Percentiles rank a stretch among this genome's conserved stretches.
Evolutionary conservation across 2,113 vertebrate genomes (phyloP).

Genomic region (Heptranchias perlo): DNA sequence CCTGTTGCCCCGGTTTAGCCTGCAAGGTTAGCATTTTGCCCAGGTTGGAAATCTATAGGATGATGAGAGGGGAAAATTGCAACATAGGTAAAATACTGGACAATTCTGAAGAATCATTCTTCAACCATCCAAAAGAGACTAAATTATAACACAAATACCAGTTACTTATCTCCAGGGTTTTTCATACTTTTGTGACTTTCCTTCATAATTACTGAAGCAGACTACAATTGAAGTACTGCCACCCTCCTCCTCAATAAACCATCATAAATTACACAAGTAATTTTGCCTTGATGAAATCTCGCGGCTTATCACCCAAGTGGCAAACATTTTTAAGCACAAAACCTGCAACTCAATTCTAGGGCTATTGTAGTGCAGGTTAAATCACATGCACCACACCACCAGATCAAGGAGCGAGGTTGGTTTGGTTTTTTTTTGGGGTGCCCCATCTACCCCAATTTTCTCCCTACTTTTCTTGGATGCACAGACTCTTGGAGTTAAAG

Average conservation of each 20-base stretch:
- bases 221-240: too few relatives aligned
- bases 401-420: background rate
- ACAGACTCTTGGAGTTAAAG: background rate
- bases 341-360: background rate
- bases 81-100: background rate
- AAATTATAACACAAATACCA: background rate
- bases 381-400: background rate
- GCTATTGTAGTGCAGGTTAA: background rate
- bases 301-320: background rate
- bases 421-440: too few relatives aligned
- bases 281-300: background rate
- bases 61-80: background rate
- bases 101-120: background rate
- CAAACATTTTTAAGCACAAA: background rate
- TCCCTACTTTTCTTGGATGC: background rate
- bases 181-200: background rate
- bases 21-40: constrained; percentile 37
- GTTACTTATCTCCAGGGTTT: background rate
- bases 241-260: background rate
- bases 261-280: background rate
- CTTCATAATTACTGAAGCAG: background rate
- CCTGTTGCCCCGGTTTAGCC: constrained; percentile 38
- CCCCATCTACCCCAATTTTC: background rate
- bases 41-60: constrained; percentile 39
- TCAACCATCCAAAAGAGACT: background rate